Conservation (phyloP, 2,888 invertebrate species). For the Myathropa florea region DNA sequence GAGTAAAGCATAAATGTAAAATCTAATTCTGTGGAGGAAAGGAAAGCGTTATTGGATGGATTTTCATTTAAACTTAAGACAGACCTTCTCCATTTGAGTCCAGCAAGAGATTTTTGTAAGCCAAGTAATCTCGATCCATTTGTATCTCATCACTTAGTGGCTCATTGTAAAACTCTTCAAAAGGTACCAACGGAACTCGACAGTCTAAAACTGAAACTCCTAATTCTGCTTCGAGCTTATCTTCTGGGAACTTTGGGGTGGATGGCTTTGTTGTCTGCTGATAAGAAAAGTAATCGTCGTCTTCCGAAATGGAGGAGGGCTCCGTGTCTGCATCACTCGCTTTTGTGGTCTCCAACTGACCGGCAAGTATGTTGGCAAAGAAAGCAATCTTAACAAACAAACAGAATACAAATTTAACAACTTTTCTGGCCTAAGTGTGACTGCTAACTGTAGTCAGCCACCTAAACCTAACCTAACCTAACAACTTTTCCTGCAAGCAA, state of each 20-base stretch:
- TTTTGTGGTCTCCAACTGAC: slow-evolving; percentile 86
- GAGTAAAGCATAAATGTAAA: slow-evolving; percentile 95
- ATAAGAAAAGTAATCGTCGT: slow-evolving; percentile 79
- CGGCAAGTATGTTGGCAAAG: slow-evolving; percentile 93
- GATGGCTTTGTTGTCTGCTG: slow-evolving; percentile 76
- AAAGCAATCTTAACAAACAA: slow-evolving; percentile 85
- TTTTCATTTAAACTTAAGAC: not conserved
- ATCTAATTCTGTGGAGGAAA: slow-evolving; percentile 82
- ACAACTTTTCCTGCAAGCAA: too few relatives aligned
- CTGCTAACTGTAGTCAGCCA: too few relatives aligned
- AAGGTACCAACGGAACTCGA: slow-evolving; percentile 90
- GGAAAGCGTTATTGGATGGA: not conserved
- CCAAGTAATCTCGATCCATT: slow-evolving; percentile 96
- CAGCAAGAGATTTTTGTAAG: slow-evolving; percentile 87
- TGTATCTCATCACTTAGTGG: slow-evolving; percentile 94
- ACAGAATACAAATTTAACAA: not conserved
- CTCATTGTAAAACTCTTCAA: slow-evolving; percentile 96
- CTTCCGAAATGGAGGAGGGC: slow-evolving; percentile 81
- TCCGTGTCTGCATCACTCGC: slow-evolving; percentile 82
- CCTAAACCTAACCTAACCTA: too few relatives aligned
- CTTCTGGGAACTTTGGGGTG: slow-evolving; percentile 80
- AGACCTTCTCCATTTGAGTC: slow-evolving; percentile 75
- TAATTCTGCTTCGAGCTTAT: slow-evolving; percentile 85
- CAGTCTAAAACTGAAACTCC: slow-evolving; percentile 85
- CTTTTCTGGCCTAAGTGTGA: too few relatives aligned